These are phyloP conservation scores for Corydoras sp. DNA, from an alignment of 2,113 vertebrate genomes.

Conservation along the genomic window DNA sequence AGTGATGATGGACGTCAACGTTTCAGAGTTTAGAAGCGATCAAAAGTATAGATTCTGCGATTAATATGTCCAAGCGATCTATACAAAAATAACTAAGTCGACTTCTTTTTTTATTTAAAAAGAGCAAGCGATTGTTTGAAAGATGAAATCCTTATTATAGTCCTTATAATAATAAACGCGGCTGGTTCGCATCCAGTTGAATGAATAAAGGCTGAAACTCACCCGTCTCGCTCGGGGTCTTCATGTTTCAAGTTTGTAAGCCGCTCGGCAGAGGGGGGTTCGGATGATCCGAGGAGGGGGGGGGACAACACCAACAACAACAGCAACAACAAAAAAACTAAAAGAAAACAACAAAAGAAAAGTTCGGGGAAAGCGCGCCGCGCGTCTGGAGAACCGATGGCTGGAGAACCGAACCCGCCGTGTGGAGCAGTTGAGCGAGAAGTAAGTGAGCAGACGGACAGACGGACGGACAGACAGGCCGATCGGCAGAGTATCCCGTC, in stretches of 20 bases:
- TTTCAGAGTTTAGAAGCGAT: no score
- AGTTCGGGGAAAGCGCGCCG: background rate
- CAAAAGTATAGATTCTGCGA: no score
- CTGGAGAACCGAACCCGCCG: background rate
- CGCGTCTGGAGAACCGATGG: background rate
- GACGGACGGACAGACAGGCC: background rate
- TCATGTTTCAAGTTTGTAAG: constrained; percentile 32
- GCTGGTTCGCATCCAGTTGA: no score
- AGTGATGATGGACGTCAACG: no score
- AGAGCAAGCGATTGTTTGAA: no score
- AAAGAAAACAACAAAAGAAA: background rate
- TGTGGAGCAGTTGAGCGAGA: constrained; percentile 16
- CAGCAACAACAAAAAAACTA: background rate
- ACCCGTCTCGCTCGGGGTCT: constrained; percentile 48
- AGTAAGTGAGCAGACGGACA: background rate
- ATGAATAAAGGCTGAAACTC: constrained; percentile 11
- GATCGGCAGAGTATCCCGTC: constrained; percentile 5
- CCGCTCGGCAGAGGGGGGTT: background rate
- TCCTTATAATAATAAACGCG: background rate
- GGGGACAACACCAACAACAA: background rate
- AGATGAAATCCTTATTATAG: no score
- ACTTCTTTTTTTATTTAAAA: no score
- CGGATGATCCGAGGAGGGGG: background rate
- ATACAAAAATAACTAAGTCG: no score
- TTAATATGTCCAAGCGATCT: no score